Conservation (phyloP, 2,797 vertebrate species). For the Hyperoplus lanceolatus region DNA sequence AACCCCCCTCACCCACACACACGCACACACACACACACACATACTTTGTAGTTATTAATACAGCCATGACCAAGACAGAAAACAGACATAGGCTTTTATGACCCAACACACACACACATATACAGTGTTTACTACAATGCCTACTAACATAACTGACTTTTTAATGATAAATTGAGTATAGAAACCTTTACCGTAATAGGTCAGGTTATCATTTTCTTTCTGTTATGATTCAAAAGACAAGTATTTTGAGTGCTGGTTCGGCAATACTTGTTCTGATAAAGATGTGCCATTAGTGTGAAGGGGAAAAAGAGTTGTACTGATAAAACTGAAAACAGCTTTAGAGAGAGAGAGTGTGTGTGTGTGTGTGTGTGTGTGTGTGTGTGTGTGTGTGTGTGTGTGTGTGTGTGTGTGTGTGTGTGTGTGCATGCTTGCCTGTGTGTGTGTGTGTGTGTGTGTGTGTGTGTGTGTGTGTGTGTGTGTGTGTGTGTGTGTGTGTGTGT, state of each 20-base stretch:
- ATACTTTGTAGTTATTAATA: slow-evolving; percentile 59
- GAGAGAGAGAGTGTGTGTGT: slow-evolving; percentile 19
- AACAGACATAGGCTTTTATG: slow-evolving; percentile 4
- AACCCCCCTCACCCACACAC: not conserved
- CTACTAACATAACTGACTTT: not conserved
- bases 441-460: slow-evolving; percentile 27
- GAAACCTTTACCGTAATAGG: not conserved
- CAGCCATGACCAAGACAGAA: slow-evolving; percentile 34
- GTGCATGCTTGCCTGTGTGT: slow-evolving; percentile 24
- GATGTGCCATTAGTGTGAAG: not conserved
- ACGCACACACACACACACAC: not conserved
- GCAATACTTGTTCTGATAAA: slow-evolving; percentile 9
- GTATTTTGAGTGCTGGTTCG: slow-evolving; percentile 6
- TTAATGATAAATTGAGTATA: not conserved
- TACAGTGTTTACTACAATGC: not conserved
- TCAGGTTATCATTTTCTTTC: not conserved
- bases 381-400: slow-evolving; percentile 29
- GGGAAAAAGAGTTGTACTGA: slow-evolving; percentile 16
- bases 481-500: slow-evolving; percentile 40
- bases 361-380: slow-evolving; percentile 26
- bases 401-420: slow-evolving; percentile 33
- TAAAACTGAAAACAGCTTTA: slow-evolving; percentile 32
- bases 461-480: slow-evolving; percentile 33
- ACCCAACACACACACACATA: not conserved
- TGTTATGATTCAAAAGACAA: no score